A percentile compares a stretch with the other conserved stretches of the same genome.
Conservation (phyloP, 2,113 vertebrate genomes). For the Epinephelus fuscoguttatus region DNA sequence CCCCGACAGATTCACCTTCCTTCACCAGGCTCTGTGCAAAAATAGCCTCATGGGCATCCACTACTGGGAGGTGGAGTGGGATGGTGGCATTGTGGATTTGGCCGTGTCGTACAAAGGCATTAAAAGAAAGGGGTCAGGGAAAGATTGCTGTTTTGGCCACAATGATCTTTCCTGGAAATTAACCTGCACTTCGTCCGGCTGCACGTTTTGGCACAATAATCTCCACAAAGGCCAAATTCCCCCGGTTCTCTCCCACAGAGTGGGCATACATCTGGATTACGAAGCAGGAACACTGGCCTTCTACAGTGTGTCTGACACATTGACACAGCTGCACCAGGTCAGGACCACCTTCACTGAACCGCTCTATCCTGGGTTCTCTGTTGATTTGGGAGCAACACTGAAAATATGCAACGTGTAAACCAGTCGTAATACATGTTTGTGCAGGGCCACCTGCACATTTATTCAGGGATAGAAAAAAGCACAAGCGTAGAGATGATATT, state of each 20-base stretch:
- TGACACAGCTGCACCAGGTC: slow-evolving; percentile 59
- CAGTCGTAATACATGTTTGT: not conserved
- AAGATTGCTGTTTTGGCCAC: slow-evolving; percentile 85
- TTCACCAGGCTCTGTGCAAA: slow-evolving; percentile 64
- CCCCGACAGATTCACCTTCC: slow-evolving; percentile 65
- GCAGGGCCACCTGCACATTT: not conserved
- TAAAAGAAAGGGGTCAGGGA: slow-evolving; percentile 61
- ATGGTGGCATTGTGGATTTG: slow-evolving; percentile 79
- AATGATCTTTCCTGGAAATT: slow-evolving; percentile 89
- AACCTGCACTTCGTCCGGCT: slow-evolving; percentile 63
- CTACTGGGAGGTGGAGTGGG: slow-evolving; percentile 80
- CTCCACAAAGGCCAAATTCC: slow-evolving; percentile 70
- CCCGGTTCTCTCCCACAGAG: slow-evolving; percentile 49
- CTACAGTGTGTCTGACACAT: slow-evolving; percentile 81
- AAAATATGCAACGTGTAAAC: slow-evolving; percentile 49
- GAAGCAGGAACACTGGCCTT: slow-evolving; percentile 83
- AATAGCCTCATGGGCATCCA: slow-evolving; percentile 9
- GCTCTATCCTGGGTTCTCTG: slow-evolving; percentile 74
- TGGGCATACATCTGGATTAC: slow-evolving; percentile 86
- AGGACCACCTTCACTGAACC: slow-evolving; percentile 65
- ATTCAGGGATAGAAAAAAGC: not conserved
- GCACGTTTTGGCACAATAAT: slow-evolving; percentile 86
- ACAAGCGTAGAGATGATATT: no score
- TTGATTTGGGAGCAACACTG: slow-evolving; percentile 63
- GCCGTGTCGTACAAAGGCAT: slow-evolving; percentile 86